Evolutionary conservation across 2,797 vertebrate species (phyloP).

Genomic region (Champsocephalus esox): DNA sequence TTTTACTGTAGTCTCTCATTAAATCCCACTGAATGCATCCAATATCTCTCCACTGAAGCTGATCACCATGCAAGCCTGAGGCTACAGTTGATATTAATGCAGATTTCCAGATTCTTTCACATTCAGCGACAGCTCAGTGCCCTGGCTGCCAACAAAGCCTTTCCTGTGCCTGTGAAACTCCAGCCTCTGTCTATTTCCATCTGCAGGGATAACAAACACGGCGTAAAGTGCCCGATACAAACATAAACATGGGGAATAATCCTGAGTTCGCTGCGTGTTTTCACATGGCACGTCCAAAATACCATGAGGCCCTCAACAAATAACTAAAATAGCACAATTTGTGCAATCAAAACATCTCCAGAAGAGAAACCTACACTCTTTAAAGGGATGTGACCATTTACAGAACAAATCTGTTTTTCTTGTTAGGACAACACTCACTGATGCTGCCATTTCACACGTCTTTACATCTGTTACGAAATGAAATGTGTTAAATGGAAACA

Average conservation of each 20-base stretch:
- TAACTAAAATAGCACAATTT: slow-evolving; percentile 71
- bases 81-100: slow-evolving; percentile 15
- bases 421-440: slow-evolving; percentile 9
- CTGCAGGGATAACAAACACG: slow-evolving; percentile 76
- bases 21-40: slow-evolving; percentile 46
- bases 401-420: slow-evolving; percentile 30
- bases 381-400: slow-evolving; percentile 27
- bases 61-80: slow-evolving; percentile 15
- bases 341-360: slow-evolving; percentile 65
- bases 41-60: slow-evolving; percentile 24
- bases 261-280: slow-evolving; percentile 70
- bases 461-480: background rate
- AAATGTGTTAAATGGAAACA: background rate
- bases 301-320: slow-evolving; percentile 70
- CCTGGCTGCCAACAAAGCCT: slow-evolving; percentile 51
- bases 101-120: slow-evolving; percentile 43
- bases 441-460: slow-evolving; percentile 4
- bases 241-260: slow-evolving; percentile 71
- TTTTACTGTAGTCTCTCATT: slow-evolving; percentile 55
- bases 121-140: slow-evolving; percentile 42
- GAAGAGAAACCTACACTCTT: slow-evolving; percentile 26
- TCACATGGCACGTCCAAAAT: slow-evolving; percentile 72
- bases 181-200: slow-evolving; percentile 74
- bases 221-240: slow-evolving; percentile 64
- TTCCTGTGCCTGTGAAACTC: slow-evolving; percentile 73